Base-by-base conservation (phyloP, 2,797 vertebrate species). In the Sylvilagus floridanus region DNA sequence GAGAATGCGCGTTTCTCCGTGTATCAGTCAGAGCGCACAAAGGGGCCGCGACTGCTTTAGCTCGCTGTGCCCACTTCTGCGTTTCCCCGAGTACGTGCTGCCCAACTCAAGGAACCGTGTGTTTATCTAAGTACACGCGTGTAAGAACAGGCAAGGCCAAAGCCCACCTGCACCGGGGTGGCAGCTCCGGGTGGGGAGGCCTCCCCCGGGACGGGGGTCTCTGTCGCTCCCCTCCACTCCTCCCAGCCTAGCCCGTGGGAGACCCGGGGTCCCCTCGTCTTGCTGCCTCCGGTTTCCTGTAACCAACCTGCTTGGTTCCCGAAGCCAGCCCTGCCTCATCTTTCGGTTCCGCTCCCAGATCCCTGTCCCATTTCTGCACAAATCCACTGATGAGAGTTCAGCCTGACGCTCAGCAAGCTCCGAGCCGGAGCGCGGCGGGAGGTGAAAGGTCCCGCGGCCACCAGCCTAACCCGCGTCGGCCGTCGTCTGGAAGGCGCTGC, bases 391-490 rank as follows among this genome's bases (percentile, higher is more conserved):
- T n/a, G 85, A 84, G 3, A 1, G 28, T 81, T 52, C 47, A 73
- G 65, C 72, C 57, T 84, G 50, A 65, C 78, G 72, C 84, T 65
- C 62, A 87, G 52, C 69, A 83, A 88, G 24, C 9, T 32, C 32
- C 57, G 71, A 92, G 69, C 60, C 88, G 19, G 94, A 73, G 24
- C 65, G 30, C 77, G 30, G 84, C 96, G 93, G 88, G 75, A 76
- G 90, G 94, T 52, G 72, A 78, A 68, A 90, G 81, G 35, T 47
- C 42, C 42, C 42, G 42, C 8, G 8, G 42, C 42, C 42, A 47
- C 42, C 42, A 47, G 42, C 42, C 42, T 47, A 93, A 54, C 86
- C 62, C 17, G 21, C 5, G 75, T 65, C 52, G 72, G 82, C 30
- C 69, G 92, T 60, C 26, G 60, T 63, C 90, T 91, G 47, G 54